Base-by-base conservation (phyloP, 2,888 invertebrate genomes). In the Adelphocoris suturalis region DNA sequence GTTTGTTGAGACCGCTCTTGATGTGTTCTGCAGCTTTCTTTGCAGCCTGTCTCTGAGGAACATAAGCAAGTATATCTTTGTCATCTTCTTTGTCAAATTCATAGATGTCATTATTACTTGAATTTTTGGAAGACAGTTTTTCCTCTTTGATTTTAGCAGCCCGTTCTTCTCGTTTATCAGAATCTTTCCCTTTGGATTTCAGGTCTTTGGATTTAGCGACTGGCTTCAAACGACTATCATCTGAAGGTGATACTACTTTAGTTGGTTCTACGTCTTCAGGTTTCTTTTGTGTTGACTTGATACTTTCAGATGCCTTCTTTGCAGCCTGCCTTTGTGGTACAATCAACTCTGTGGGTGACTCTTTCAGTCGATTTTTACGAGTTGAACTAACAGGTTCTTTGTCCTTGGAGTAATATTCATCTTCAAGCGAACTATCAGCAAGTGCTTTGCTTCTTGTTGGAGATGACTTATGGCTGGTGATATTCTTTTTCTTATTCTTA, bases 21-120 rank as follows among this genome's bases (percentile, higher is more conserved):
- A 98, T 97, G 92, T 97, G 97, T 92, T 97, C 97, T 0, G 97
- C 97, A 0, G 98, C 98, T 93, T 98, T 98, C 93, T 97, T 97
- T 14, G 98, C 98, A 0, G 98, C 98, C 93, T 97, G 97, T 90
- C 98, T 94, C 93, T 98, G 98, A 0, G 98, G 98, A 28, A 98
- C 98, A 93, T 97, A 97, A 0, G 97, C 96, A 75, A 97, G 95
- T 81, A 92, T 91, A 82, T 92, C 92, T 89, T 91, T 91, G 86
- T 91, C 92, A 80, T 95, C 95, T 90, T 96, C 96, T 92, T 96
- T 96, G 80, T 95, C 95, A 91, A 95, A 94, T 91, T 95, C 95
- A 92, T 95, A 94, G 27, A 95, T 93, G 91, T 95, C 95, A 91
- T 94, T 94, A 90, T 92, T 92, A 19, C 91, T 88, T 46, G 91